Base-by-base conservation (phyloP, 1,140 invertebrate species). In the Riptortus pedestris region DNA sequence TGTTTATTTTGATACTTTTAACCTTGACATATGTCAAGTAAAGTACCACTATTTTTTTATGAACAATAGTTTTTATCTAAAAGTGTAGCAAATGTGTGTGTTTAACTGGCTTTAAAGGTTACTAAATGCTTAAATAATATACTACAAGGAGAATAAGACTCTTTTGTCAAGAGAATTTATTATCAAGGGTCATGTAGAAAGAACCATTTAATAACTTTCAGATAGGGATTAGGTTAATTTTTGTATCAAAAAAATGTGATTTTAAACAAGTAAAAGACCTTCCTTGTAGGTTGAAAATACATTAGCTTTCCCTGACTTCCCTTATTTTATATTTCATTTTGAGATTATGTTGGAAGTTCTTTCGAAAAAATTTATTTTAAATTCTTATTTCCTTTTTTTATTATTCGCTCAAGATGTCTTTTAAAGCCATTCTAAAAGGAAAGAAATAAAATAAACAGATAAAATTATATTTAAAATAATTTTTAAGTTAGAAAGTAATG, bases 1-100 rank as follows among this genome's bases (percentile, higher is more conserved):
- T 64, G 63, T 64, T 64, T 64, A 64, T 64, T 64, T 64, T 64
- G 52, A 64, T 64, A 64, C 63, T 58, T 64, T 64, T 64, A 58
- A 64, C 22, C 31, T 63, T 51, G 47, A 63, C 43, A 38, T 24
- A 58, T 16, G 29, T 48, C 29, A 59, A 64, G 31, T 31, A 64
- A 64, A 64, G 26, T 57, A 64, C 63, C 52, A 58, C 63, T 64
- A 64, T 64, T 64, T 64, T 63, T 64, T 64, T 64, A 64, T 64
- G 55, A 64, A 58, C 63, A 64, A 64, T 64, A 64, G 63, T 58
- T 64, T 64, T 58, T 64, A 64, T 64, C 55, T 31, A 64, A 64
- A 64, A 51, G 47, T 64, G 63, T 64, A 64, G 63, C 63, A 43
- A 64, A 58, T 58, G 62, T 59, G 63, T 64, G 63, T 64, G 63